Base-by-base conservation (phyloP, 2,888 invertebrate species). In the Epinotia nisella region DNA sequence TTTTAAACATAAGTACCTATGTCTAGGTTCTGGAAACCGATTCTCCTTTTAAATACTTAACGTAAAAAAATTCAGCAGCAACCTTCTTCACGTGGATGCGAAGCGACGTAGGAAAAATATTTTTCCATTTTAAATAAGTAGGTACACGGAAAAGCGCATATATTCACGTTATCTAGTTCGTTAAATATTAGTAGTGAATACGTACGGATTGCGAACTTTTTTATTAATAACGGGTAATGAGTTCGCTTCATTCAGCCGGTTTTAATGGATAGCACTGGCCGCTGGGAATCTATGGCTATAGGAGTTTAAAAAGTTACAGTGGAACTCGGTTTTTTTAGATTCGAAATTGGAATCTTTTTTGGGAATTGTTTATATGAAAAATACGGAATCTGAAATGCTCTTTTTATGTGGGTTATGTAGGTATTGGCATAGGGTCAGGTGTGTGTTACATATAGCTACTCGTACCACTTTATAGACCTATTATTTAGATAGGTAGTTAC, bases 111-210 rank as follows among this genome's bases (percentile, higher is more conserved):
- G 88, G 88, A 89, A 91, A 91, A 92, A 92, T 89, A 90, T 91
- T 92, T 91, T 91, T 90, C 91, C 90, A 91, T 92, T 92, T 92
- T 88, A 92, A 92, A 91, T 91, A 91, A 88, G 88, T 89, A 84
- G 67, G 72, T 82, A 85, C 53, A 66, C 84, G 86, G 85, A 86
- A 88, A 88, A 87, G 85, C 87, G 84, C 88, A 91, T 92, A 92
- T 91, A 92, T 92, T 90, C 85, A 81, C 87, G 89, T 91, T 92
- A 92, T 92, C 92, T 91, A 85, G 89, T 88, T 90, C 84, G 91
- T 91, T 92, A 92, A 91, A 92, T 91, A 92, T 91, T 90, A 89
- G 90, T 85, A 85, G 83, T 83, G 88, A 87, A 85, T 84, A 83
- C 83, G 55, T 84, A 82, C 79, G 84, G 81, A 85, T 84, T 83